These are phyloP conservation scores for Seriola aureovittata DNA, from an alignment of 2,113 vertebrate species.

Conservation along the genomic window DNA sequence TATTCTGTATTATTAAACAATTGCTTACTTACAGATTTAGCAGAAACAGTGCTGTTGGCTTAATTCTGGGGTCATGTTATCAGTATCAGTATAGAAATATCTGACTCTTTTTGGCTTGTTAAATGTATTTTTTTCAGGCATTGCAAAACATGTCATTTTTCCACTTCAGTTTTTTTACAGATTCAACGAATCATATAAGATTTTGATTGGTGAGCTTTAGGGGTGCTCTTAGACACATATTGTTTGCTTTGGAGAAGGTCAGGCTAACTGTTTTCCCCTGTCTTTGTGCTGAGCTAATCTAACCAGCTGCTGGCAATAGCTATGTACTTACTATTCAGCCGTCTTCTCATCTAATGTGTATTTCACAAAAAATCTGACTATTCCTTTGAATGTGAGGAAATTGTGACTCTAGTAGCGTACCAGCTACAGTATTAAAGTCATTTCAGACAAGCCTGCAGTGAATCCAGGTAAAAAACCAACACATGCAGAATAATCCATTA, in stretches of 20 bases:
- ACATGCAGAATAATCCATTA: constrained; percentile 54
- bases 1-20: constrained; percentile 7
- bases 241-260: neutral
- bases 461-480: constrained; percentile 22
- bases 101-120: neutral
- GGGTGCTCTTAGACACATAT: neutral
- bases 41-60: neutral
- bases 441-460: neutral
- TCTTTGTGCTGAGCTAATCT: neutral
- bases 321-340: neutral
- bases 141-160: neutral
- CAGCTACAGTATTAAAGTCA: neutral
- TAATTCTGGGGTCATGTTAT: neutral
- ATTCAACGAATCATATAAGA: neutral
- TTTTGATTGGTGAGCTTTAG: neutral
- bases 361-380: neutral
- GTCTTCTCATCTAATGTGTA: neutral
- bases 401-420: neutral
- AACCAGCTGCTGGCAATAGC: neutral
- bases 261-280: neutral
- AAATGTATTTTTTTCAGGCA: neutral
- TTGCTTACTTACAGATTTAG: neutral
- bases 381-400: neutral
- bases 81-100: neutral
- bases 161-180: neutral